These are phyloP conservation scores for Paratilapia polleni DNA, from an alignment of 2,113 vertebrate species.

Conservation along the genomic window DNA sequence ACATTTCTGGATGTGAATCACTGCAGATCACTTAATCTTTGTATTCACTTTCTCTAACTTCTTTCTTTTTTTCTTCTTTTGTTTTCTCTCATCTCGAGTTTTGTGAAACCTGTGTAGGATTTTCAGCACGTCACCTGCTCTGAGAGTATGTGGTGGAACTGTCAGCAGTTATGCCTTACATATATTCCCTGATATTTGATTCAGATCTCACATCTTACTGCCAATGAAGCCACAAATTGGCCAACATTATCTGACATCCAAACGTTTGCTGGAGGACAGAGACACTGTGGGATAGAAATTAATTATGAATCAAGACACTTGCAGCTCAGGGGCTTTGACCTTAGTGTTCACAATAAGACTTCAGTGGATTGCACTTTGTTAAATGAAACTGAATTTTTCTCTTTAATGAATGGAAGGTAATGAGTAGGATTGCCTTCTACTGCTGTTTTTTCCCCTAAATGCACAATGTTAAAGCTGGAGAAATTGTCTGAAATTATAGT, in stretches of 20 bases:
- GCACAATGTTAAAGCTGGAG: background rate
- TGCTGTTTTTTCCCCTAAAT: background rate
- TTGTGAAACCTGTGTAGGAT: background rate
- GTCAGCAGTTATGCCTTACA: background rate
- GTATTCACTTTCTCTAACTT: too few species aligned
- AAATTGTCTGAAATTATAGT: too few species aligned
- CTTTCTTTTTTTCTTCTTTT: too few species aligned
- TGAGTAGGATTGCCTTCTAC: background rate
- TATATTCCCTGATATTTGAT: background rate
- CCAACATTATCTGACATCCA: background rate
- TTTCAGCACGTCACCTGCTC: background rate
- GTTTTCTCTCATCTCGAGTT: background rate
- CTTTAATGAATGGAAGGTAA: conserved; percentile 1
- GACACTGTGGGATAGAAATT: background rate
- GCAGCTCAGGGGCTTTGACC: conserved; percentile 15
- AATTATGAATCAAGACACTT: conserved; percentile 25
- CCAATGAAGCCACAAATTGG: background rate
- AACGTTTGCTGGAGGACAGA: conserved; percentile 5
- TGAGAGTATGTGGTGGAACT: too few species aligned
- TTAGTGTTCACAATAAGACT: conserved; percentile 2
- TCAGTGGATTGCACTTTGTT: background rate
- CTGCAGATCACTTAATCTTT: background rate
- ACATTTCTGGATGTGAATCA: background rate
- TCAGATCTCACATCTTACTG: background rate
- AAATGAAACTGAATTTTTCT: background rate